Conservation (phyloP, 2,113 vertebrate genomes). For the Clarias macrocephalus region DNA sequence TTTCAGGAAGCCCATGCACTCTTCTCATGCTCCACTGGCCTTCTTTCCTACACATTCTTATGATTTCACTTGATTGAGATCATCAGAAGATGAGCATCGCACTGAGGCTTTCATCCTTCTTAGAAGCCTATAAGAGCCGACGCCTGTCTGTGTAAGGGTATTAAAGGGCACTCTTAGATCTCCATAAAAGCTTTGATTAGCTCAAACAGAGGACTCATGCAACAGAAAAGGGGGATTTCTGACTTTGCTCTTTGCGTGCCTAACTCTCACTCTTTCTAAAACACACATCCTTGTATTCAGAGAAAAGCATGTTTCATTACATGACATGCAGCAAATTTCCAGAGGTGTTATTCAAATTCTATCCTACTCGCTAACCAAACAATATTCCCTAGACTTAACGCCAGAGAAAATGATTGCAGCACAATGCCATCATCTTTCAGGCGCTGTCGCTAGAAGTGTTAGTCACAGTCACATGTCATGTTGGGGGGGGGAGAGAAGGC, state of each 20-base stretch:
- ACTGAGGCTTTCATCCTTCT: conserved; percentile 34
- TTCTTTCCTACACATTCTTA: not conserved
- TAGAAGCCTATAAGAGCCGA: conserved; percentile 30
- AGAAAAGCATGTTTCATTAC: not conserved
- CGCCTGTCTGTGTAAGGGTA: conserved; percentile 14
- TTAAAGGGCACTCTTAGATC: conserved; percentile 7
- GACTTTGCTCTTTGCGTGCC: not conserved
- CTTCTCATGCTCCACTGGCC: conserved; percentile 32
- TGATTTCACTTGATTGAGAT: conserved; percentile 37
- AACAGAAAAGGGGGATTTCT: conserved; percentile 5
- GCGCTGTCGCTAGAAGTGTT: not conserved
- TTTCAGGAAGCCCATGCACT: not conserved
- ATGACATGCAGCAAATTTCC: not conserved
- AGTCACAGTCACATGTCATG: conserved; percentile 6
- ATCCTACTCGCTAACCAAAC: not conserved
- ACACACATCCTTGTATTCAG: not conserved
- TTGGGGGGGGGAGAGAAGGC: not conserved
- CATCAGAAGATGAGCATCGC: conserved; percentile 33
- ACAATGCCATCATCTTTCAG: conserved; percentile 22
- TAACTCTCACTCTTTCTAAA: conserved; percentile 36
- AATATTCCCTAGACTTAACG: not conserved
- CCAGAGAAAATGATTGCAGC: conserved; percentile 1
- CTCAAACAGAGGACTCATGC: conserved; percentile 29
- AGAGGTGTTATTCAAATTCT: not conserved
- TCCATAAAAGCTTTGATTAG: conserved; percentile 40